Conservation (phyloP, 2,797 vertebrate genomes). For the Notolepis coatsorum region DNA sequence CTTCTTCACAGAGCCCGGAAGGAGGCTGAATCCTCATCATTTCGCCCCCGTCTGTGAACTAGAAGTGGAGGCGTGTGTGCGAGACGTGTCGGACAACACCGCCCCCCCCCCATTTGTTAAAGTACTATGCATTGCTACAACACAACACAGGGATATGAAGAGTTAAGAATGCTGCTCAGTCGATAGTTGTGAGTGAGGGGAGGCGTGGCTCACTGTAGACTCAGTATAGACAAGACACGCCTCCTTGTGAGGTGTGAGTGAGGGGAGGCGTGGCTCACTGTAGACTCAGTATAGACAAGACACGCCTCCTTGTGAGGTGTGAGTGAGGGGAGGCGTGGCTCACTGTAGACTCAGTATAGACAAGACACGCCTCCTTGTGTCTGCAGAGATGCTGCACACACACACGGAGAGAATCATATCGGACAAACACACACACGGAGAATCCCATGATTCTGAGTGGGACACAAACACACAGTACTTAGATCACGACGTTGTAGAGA, state of each 20-base stretch:
- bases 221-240: no score
- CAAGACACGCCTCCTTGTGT: no score
- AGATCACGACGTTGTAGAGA: no score
- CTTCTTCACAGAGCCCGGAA: not conserved
- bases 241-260: no score
- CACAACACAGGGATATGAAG: not conserved
- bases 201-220: no score
- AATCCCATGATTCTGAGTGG: no score
- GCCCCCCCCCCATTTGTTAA: not conserved
- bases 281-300: no score
- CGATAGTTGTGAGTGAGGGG: not conserved
- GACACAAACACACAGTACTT: not conserved
- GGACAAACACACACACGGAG: not conserved
- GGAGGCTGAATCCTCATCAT: not conserved
- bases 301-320: no score
- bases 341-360: no score
- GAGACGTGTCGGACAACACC: not conserved
- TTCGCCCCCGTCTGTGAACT: not conserved
- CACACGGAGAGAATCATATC: not conserved
- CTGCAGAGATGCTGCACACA: no score
- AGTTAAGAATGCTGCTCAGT: not conserved
- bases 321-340: no score
- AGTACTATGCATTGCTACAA: slow-evolving; percentile 5
- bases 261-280: no score
- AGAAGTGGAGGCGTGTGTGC: not conserved